These are phyloP conservation scores for Cinclus mexicanus DNA, from an alignment of 2,113 vertebrate genomes.

Conservation along the genomic window DNA sequence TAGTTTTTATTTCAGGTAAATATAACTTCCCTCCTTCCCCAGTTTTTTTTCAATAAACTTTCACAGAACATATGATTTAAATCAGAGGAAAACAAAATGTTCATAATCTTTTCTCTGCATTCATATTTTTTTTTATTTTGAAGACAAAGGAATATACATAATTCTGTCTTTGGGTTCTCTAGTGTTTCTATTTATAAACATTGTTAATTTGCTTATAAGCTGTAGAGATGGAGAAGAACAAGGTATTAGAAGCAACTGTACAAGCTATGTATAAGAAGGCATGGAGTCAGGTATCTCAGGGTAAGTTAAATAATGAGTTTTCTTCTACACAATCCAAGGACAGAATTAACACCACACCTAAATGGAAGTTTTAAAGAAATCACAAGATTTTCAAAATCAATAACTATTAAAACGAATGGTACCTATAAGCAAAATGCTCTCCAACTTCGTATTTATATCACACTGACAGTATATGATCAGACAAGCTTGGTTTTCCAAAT, in stretches of 20 bases:
- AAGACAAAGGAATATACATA: neutral
- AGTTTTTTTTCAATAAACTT: neutral
- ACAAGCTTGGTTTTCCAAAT: slow-evolving; percentile 32
- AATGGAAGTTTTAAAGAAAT: neutral
- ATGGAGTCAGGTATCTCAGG: neutral
- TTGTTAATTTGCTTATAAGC: neutral
- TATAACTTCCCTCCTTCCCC: neutral
- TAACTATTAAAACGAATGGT: neutral
- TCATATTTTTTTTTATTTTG: neutral
- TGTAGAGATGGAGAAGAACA: neutral
- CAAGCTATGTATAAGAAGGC: neutral
- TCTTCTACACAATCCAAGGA: neutral
- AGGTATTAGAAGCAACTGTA: neutral
- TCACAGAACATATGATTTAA: neutral
- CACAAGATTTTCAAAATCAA: neutral
- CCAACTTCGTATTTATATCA: neutral
- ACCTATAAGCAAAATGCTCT: neutral
- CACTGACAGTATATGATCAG: neutral
- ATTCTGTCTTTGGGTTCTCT: neutral
- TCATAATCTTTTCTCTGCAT: neutral
- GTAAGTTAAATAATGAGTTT: neutral
- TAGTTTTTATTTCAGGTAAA: neutral
- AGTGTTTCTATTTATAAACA: neutral
- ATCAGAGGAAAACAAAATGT: neutral
- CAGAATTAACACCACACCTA: neutral